A percentile compares a stretch with the other conserved stretches of the same genome.
Conservation (phyloP, 2,113 vertebrate genomes). For the Falcunculus frontatus region DNA sequence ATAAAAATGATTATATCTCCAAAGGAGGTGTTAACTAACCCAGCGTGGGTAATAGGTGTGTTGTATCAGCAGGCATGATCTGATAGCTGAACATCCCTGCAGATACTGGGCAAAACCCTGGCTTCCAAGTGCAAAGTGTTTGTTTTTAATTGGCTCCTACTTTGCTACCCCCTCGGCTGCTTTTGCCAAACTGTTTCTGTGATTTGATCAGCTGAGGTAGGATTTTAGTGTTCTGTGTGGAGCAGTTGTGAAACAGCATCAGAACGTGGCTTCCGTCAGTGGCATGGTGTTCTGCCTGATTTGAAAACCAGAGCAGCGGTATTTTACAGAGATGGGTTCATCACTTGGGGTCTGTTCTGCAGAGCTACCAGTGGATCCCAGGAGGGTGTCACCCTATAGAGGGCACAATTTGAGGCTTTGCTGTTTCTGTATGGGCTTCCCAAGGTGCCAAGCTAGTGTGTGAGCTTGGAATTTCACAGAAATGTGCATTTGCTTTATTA, state of each 20-base stretch:
- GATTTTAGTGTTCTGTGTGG: not conserved
- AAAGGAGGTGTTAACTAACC: not conserved
- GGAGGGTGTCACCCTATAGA: not conserved
- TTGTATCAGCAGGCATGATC: not conserved
- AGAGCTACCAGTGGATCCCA: not conserved
- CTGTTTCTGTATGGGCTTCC: not conserved
- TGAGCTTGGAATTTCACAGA: not conserved
- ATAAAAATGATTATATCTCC: conserved; percentile 1
- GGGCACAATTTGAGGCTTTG: not conserved
- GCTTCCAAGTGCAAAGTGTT: not conserved
- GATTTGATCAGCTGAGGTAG: not conserved
- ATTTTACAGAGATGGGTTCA: not conserved
- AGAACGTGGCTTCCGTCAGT: not conserved
- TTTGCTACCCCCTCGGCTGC: not conserved
- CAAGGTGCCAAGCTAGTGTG: not conserved
- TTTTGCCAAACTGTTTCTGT: not conserved
- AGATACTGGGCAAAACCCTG: not conserved
- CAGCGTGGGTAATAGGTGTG: not conserved
- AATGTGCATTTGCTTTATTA: not conserved
- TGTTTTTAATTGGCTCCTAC: not conserved
- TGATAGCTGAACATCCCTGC: not conserved
- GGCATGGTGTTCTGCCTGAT: not conserved
- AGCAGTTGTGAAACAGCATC: not conserved
- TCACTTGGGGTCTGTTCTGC: not conserved
- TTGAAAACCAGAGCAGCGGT: not conserved